Conservation (phyloP, 2,797 vertebrate species). For the Chlorospingus semifuscus region DNA sequence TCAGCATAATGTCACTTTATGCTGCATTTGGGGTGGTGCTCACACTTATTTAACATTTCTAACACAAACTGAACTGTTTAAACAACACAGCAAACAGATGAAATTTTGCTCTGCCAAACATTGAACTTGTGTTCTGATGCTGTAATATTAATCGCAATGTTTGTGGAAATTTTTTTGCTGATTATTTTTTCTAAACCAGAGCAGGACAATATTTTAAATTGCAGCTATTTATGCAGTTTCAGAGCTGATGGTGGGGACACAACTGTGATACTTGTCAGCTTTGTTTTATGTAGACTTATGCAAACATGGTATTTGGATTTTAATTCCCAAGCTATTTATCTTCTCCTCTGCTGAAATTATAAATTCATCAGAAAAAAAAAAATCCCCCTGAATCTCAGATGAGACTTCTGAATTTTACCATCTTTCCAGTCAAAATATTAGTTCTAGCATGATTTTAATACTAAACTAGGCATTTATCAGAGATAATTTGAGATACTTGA, state of each 20-base stretch:
- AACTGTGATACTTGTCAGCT: background rate
- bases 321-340: background rate
- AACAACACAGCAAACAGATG: background rate
- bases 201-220: background rate
- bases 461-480: background rate
- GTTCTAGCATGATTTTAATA: background rate
- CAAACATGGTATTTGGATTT: background rate
- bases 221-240: background rate
- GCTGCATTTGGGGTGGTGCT: accelerated
- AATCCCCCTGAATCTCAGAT: background rate
- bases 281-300: background rate
- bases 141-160: background rate
- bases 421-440: background rate
- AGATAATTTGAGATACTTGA: background rate
- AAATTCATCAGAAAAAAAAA: background rate
- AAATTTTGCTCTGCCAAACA: background rate
- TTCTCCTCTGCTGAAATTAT: background rate
- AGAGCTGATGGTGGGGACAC: background rate
- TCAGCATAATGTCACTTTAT: background rate
- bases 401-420: background rate
- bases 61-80: background rate
- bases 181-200: background rate
- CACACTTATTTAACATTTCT: background rate
- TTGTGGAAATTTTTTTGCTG: background rate
- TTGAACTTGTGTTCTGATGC: background rate